phyloP scores from a whole-genome alignment of 2,888 invertebrate species.

The Nomada lathburiana region DNA sequence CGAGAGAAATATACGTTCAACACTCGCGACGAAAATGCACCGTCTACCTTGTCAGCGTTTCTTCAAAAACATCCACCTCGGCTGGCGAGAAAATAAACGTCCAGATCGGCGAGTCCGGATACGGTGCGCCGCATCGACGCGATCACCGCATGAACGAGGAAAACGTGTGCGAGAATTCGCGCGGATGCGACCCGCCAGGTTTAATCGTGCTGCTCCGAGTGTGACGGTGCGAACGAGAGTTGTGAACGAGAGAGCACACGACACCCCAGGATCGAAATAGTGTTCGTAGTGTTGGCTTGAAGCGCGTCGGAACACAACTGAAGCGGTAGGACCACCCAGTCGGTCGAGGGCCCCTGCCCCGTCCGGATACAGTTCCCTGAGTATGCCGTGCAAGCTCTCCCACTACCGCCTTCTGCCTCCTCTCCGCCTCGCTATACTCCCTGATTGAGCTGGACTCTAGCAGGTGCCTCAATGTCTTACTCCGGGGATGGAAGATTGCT shows the following conservation, averaged over 20 bases:
- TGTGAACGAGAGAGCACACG: constrained; percentile 30
- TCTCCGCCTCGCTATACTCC: constrained; percentile 75
- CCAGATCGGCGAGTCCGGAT: no score
- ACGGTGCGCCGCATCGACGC: no score
- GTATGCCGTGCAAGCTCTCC: constrained; percentile 80
- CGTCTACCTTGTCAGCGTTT: no score
- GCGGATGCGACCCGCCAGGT: no score
- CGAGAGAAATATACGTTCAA: no score
- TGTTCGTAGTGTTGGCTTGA: constrained; percentile 82
- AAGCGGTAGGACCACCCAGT: constrained; percentile 85
- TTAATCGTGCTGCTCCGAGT: no score
- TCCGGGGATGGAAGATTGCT: constrained; percentile 82
- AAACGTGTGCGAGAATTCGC: no score
- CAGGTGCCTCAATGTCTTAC: constrained; percentile 84
- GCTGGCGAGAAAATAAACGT: no score
- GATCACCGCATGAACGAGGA: no score
- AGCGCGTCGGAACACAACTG: constrained; percentile 84
- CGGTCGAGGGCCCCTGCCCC: constrained; percentile 80
- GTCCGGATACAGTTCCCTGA: constrained; percentile 81
- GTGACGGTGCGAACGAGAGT: no score
- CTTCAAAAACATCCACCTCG: no score
- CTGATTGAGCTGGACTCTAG: constrained; percentile 82
- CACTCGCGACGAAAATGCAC: no score
- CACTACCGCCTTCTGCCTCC: constrained; percentile 78
- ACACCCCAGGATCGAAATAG: constrained; percentile 71